These are phyloP conservation scores for Antennarius striatus DNA, from an alignment of 2,113 vertebrate genomes.

Conservation along the genomic window DNA sequence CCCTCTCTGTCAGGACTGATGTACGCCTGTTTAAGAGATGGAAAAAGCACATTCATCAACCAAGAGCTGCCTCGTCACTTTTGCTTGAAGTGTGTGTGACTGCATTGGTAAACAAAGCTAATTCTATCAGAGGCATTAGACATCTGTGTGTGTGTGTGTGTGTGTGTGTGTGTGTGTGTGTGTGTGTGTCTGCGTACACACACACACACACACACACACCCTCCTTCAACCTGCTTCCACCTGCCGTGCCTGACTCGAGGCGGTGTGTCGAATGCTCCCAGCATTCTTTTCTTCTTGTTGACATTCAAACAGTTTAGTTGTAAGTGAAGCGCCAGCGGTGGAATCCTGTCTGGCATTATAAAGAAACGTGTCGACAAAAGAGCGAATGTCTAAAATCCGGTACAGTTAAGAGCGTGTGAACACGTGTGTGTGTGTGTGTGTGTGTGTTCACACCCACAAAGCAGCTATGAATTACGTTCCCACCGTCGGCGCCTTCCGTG, in stretches of 20 bases:
- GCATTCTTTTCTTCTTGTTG: conserved; percentile 61
- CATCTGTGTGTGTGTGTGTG: conserved; percentile 33
- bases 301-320: conserved; percentile 65
- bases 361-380: conserved; percentile 60
- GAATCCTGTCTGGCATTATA: conserved; percentile 53
- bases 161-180: conserved; percentile 30
- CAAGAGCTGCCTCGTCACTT: conserved; percentile 60
- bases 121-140: conserved; percentile 61
- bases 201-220: conserved; percentile 49
- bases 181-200: conserved; percentile 38
- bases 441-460: conserved; percentile 46
- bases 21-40: conserved; percentile 46
- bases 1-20: conserved; percentile 49
- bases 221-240: conserved; percentile 67
- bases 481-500: conserved; percentile 65
- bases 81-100: conserved; percentile 31
- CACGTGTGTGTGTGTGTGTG: conserved; percentile 1
- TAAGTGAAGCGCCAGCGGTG: conserved; percentile 65
- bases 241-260: conserved; percentile 72
- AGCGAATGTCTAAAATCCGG: conserved; percentile 39
- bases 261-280: conserved; percentile 54
- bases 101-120: conserved; percentile 54
- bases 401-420: conserved; percentile 9
- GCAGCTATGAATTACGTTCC: conserved; percentile 67
- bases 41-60: conserved; percentile 59